Evolutionary conservation across 2,113 vertebrate genomes (phyloP), one percentile per base, ranked within the genome.

Genomic region (Fregata magnificens): DNA sequence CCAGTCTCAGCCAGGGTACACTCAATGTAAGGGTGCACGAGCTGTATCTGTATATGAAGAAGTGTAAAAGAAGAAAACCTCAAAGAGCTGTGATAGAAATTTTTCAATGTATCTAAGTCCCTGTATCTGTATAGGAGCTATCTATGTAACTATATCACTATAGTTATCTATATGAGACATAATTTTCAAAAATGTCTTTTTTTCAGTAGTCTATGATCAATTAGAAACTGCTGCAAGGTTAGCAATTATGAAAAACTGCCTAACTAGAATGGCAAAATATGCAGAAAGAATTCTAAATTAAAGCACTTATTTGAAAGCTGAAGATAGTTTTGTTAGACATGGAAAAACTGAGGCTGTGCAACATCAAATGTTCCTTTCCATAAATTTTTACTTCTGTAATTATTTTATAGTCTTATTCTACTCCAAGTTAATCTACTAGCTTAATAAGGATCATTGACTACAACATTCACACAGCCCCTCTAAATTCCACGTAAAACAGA

Each of bases 381-480:
- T 74, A 95, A 71, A 67, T 95, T 82, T 95, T 91, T 81, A 56
- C n/a, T 95, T 63, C 59, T 70, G 34, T 26, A 81, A 79, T 94
- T 73, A 80, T 73, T 82, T 90, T 92, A 50, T 58, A 50, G 2
- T 61, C 11, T 40, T 88, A 44, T 77, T 86, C 58, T 89, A 21
- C 66, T 73, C n/a, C 50, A 86, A 62, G 12, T 16, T 78, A 56
- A 89, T 92, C 32, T 85, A 74, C 32, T 87, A 62, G 3, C 13
- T 90, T 83, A 85, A 52, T 83, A 82, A 86, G 38, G 59, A 58
- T 80, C 38, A 16, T 58, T 91, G 63, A 52, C 58, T 73, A 82
- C 58, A 94, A 25, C 12, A 53, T 82, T 90, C 29, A 19, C 53
- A 63, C 10, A 82, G 6, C 1, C 18, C 5, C 15, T 82, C 34